These are phyloP conservation scores for Protobothrops mucrosquamatus DNA, from an alignment of 2,113 vertebrate genomes.

Conservation along the genomic window DNA sequence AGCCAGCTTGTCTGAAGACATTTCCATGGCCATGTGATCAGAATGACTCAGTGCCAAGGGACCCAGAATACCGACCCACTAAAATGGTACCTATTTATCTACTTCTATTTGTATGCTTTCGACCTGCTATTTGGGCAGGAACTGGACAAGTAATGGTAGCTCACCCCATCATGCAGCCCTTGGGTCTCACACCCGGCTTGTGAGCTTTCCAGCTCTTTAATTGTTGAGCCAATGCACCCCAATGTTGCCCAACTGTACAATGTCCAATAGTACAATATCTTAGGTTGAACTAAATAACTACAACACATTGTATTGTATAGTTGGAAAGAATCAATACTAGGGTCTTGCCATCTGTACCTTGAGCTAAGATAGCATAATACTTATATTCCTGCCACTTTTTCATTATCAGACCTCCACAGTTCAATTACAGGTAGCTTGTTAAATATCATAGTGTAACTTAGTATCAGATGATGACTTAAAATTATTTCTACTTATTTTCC, in stretches of 20 bases:
- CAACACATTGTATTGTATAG: not conserved
- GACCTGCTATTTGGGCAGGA: too few species aligned
- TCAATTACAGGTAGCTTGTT: not conserved
- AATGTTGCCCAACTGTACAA: not conserved
- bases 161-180: not conserved
- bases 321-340: not conserved
- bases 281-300: not conserved
- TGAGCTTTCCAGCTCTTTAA: not conserved
- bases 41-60: too few species aligned
- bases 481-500: not conserved
- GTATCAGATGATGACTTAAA: not conserved
- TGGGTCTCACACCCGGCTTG: not conserved
- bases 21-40: not conserved
- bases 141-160: not conserved
- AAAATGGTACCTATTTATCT: too few species aligned
- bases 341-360: not conserved
- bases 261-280: not conserved
- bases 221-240: not conserved
- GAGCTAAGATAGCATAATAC: not conserved
- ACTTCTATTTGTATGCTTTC: too few species aligned
- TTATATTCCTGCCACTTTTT: not conserved
- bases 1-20: not conserved
- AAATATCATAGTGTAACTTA: not conserved
- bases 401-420: not conserved
- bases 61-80: too few species aligned